Evolutionary conservation across 2,113 vertebrate species (phyloP), one percentile per base, ranked within the genome.

Genomic region (Marcusenius ussheri): DNA sequence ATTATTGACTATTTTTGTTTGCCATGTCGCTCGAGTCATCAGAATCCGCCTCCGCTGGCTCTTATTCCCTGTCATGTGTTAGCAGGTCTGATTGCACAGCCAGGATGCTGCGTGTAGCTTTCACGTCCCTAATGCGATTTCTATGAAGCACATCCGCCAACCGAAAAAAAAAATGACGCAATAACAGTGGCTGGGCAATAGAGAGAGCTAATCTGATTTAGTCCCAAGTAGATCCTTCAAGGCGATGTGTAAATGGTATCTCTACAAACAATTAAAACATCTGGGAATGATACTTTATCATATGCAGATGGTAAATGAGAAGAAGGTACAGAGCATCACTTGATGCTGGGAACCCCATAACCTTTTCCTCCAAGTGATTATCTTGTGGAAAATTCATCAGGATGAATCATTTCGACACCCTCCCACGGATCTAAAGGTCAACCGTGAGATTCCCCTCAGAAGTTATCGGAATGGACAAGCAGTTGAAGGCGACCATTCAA

Each of bases 321-420:
- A 24, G 46, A 50, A 27, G 47, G 10, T 24, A 1, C 47, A 46
- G 27, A 24, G 45, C 45, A 49, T 50, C 24, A 27, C 45, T 50
- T 50, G 46, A 27, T 11, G n/a, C 45, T 24, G 46, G n/a, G n/a
- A 4, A 11, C 21, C n/a, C n/a, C 45, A 31, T 86, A 49, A 86
- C 83, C 46, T 86, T 86, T 50, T n/a, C 45, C 24, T 86, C 46
- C 45, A 5, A 50, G 83, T 86, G 83, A 86, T 86, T 47, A 50
- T 86, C 83, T 49, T 13, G 83, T 10, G 46, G 83, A 50, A 86
- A 87, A 19, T 87, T 35, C 49, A 56, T 53, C 15, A 27, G 27
- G 21, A 45, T 90, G 89, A 91, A 89, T 90, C 86, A 91, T 91
- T 88, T 90, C 70, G 39, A 77, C 83, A 49, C 56, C 83, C 47